Evolutionary conservation across 30 jellyfish, hydroid and myxozoan genomes (phyloP).

Genomic region (Aurelia aurita): DNA sequence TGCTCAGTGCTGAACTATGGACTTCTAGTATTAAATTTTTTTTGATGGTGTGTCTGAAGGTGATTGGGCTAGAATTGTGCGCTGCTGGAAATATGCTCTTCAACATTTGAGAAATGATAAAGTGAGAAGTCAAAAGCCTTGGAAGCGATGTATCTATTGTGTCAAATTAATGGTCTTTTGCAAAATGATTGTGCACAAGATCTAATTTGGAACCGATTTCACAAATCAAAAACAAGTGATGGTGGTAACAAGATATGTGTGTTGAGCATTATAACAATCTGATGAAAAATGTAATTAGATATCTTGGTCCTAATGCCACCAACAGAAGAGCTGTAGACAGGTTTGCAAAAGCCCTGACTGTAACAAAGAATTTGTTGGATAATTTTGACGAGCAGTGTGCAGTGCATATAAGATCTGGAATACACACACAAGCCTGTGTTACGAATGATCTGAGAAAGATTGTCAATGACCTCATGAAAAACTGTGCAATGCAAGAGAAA

Average conservation of each 20-base stretch:
- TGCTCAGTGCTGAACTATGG: constrained; percentile 42
- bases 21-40: constrained; percentile 31
- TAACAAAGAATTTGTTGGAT: constrained; percentile 22
- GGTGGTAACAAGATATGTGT: constrained; percentile 67
- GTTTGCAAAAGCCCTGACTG: constrained; percentile 27
- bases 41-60: constrained; percentile 53
- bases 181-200: constrained; percentile 24
- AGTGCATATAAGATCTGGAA: constrained; percentile 32
- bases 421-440: not conserved
- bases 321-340: constrained; percentile 23
- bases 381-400: constrained; percentile 26
- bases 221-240: constrained; percentile 19
- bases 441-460: not conserved
- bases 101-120: constrained; percentile 46
- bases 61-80: constrained; percentile 41
- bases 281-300: constrained; percentile 25
- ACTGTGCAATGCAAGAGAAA: not conserved
- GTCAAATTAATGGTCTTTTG: constrained; percentile 35
- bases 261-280: constrained; percentile 50
- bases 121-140: constrained; percentile 34
- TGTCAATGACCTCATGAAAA: not conserved
- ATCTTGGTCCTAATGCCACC: constrained; percentile 36
- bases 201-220: constrained; percentile 52
- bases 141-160: constrained; percentile 28
- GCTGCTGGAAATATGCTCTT: constrained; percentile 48